Evolutionary conservation across 2,888 invertebrate species (phyloP).

Genomic region (Salticus scenicus): DNA sequence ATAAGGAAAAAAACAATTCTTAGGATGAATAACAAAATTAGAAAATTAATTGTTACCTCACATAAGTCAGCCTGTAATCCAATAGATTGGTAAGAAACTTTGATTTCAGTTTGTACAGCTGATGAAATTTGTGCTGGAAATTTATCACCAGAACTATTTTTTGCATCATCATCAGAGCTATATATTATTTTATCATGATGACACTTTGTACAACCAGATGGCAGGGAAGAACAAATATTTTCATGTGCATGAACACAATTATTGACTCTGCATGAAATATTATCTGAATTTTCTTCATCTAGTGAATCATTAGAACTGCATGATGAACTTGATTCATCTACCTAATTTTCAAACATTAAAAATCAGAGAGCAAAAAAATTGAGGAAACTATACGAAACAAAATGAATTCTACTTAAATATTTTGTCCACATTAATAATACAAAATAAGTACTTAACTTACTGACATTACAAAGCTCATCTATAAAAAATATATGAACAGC

Average conservation of each 20-base stretch:
- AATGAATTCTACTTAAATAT: neutral
- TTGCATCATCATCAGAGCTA: neutral
- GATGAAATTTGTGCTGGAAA: constrained; percentile 4
- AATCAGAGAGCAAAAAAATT: neutral
- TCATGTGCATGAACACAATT: neutral
- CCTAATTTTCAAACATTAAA: too few species aligned
- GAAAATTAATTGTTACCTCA: too few species aligned
- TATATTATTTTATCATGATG: neutral
- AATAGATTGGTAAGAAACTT: constrained; percentile 26
- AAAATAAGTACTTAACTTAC: neutral
- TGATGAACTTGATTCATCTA: constrained; percentile 31
- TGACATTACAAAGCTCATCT: too few species aligned
- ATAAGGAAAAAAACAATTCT: too few species aligned
- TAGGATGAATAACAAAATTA: too few species aligned
- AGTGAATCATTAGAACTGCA: constrained; percentile 40
- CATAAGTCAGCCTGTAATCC: constrained; percentile 43
- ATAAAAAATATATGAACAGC: too few species aligned
- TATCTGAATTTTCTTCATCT: constrained; percentile 14
- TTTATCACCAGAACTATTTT: neutral
- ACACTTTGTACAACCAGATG: neutral
- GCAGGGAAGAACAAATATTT: neutral
- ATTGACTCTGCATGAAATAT: neutral
- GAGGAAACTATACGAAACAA: neutral
- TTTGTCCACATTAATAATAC: neutral
- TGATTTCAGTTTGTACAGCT: constrained; percentile 48